phyloP scores from a whole-genome alignment of 2,113 vertebrate genomes.

The Amblyopsis rosae region DNA sequence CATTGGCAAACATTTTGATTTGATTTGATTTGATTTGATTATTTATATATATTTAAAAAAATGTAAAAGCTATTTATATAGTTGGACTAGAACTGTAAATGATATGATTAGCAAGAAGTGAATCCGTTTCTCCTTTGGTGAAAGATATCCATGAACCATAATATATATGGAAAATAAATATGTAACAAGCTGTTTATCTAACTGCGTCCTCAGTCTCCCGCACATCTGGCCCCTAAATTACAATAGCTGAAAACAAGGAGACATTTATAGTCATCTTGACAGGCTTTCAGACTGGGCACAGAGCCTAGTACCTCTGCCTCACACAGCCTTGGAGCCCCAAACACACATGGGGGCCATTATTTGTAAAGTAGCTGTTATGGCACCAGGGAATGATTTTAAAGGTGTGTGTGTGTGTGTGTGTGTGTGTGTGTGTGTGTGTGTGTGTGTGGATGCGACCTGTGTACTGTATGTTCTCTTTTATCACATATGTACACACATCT shows the following conservation, averaged over 20 bases:
- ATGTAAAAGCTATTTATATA: no score
- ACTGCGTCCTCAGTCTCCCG: constrained; percentile 64
- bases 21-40: no score
- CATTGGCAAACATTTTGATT: no score
- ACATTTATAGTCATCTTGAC: constrained; percentile 79
- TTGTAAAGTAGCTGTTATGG: constrained; percentile 78
- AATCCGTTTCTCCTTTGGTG: constrained; percentile 7
- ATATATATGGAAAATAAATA: constrained; percentile 55
- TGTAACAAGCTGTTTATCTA: constrained; percentile 70
- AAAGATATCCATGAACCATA: constrained; percentile 31
- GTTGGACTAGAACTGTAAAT: no score
- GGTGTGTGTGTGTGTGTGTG: constrained; percentile 26
- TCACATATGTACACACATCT: constrained; percentile 61
- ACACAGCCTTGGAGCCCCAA: constrained; percentile 69
- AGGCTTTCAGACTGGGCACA: constrained; percentile 74
- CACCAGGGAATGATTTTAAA: constrained; percentile 74
- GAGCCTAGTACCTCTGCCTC: constrained; percentile 73
- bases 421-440: constrained; percentile 5
- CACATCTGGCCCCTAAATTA: constrained; percentile 80
- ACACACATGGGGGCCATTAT: constrained; percentile 77
- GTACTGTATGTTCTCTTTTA: constrained; percentile 59
- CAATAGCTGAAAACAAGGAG: constrained; percentile 71
- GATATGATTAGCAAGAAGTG: constrained; percentile 3
- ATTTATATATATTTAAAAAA: no score
- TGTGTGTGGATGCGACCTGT: constrained; percentile 38